Base-by-base conservation (phyloP, 2,888 invertebrate genomes). In the Scaeva pyrastri region DNA sequence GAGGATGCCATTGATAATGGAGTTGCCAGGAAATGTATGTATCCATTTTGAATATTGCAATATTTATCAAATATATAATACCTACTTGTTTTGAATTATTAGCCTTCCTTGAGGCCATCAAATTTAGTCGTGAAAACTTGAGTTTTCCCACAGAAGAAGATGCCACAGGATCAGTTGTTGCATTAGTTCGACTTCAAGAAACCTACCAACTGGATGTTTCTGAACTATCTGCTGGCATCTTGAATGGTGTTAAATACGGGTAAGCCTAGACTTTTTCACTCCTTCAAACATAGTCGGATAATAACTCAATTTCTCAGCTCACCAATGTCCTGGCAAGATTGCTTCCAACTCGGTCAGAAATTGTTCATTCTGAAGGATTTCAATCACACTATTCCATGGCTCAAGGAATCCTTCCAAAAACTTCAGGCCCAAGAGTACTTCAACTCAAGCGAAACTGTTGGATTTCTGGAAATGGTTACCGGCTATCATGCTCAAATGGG, bases 61-160 rank as follows among this genome's bases (percentile, higher is more conserved):
- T 10, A 14, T 52, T 26, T 52, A 8, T 3, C 7, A 2, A 23
- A 26, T 5, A 16, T 16, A 45, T 21, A 10, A 43, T 26, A 6
- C 21, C 21, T 16, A n/a, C 14, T 26, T 11, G 11, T 43, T 1
- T 70, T 72, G 41, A 52, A 55, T 76, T 92, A 91, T 31, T 91
- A 96, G 97, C 94, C 85, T 96, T 96, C 90, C 94, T 96, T 88
- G 94, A 95, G 88, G 96, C 96, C 90, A 94, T 97, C 89, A 95
- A 96, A 16, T 94, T 93, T 89, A 94, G 95, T 88, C 95, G 96
- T 76, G 94, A 93, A 68, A 95, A 95, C 85, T 94, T 97, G 87
- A 96, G 96, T 91, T 97, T 98, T 92, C 99, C 98, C 0, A 96
- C 96, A 0, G 94, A 96, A 86, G 98, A 99, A 91, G 99, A 99